A percentile compares a stretch with the other conserved stretches of the same genome.
These are phyloP conservation scores for Abrostola tripartita DNA, from an alignment of 2,888 invertebrate genomes.

Conservation along the genomic window DNA sequence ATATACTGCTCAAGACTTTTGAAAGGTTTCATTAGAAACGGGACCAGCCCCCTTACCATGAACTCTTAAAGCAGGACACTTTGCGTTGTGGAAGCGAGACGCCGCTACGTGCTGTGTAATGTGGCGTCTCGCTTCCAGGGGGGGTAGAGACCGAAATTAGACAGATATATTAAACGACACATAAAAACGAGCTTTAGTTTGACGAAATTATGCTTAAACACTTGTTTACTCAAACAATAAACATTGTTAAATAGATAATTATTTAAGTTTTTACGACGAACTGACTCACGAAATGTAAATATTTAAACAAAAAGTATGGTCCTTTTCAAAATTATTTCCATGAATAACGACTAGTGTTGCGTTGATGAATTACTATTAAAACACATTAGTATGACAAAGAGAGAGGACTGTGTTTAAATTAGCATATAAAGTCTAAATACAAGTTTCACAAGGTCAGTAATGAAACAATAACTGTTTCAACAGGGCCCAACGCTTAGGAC, in stretches of 20 bases:
- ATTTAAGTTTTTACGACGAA: conserved; percentile 21
- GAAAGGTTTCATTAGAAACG: conserved; percentile 18
- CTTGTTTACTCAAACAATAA: conserved; percentile 15
- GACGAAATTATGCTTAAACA: not conserved
- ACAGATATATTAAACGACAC: conserved; percentile 16
- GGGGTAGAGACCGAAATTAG: conserved; percentile 13
- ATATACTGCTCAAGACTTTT: conserved; percentile 34
- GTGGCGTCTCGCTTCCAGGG: too few species aligned
- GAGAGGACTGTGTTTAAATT: conserved; percentile 43
- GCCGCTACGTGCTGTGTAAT: too few species aligned
- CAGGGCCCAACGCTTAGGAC: not conserved
- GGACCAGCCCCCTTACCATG: too few species aligned
- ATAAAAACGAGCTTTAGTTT: not conserved
- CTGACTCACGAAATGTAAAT: conserved; percentile 28
- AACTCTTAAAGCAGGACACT: too few species aligned
- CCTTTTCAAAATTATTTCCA: conserved; percentile 39
- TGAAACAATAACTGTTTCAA: conserved; percentile 5
- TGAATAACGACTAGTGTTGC: conserved; percentile 22
- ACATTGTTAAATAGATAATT: conserved; percentile 29
- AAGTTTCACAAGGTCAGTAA: conserved; percentile 14
- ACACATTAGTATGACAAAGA: conserved; percentile 40
- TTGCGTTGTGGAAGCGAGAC: too few species aligned
- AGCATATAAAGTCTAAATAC: conserved; percentile 25
- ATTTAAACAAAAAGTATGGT: conserved; percentile 36
- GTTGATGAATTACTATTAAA: conserved; percentile 29